Evolutionary conservation across 2,113 vertebrate genomes (phyloP).

Genomic region (Cottus gobio): DNA sequence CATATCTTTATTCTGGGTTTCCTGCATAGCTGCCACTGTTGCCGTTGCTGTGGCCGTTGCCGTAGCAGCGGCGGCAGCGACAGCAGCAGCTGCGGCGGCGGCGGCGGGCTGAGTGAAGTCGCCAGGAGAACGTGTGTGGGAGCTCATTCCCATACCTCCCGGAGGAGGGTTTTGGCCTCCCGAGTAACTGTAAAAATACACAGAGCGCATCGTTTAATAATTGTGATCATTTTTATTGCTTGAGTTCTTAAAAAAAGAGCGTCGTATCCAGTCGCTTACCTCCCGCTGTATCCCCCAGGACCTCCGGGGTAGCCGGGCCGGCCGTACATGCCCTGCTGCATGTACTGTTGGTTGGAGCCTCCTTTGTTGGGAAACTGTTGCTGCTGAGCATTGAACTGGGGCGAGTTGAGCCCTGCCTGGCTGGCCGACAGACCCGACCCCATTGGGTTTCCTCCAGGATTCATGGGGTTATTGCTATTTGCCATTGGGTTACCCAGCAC

Average conservation of each 20-base stretch:
- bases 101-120: slow-evolving; percentile 98
- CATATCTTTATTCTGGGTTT: slow-evolving; percentile 99
- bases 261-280: slow-evolving; percentile 78
- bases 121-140: slow-evolving; percentile 90
- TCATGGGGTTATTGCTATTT: slow-evolving; percentile 98
- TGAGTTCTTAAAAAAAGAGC: not conserved
- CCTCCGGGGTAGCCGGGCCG: slow-evolving; percentile 94
- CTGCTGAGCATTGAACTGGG: slow-evolving; percentile 95
- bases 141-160: slow-evolving; percentile 94
- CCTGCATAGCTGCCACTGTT: slow-evolving; percentile 97
- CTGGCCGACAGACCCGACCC: slow-evolving; percentile 94
- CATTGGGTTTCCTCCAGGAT: slow-evolving; percentile 95
- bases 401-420: slow-evolving; percentile 93
- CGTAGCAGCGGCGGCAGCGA: slow-evolving; percentile 93
- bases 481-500: slow-evolving; percentile 98
- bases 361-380: slow-evolving; percentile 97
- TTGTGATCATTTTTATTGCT: not conserved
- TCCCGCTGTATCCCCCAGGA: slow-evolving; percentile 91
- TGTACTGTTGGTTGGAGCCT: slow-evolving; percentile 92
- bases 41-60: slow-evolving; percentile 96
- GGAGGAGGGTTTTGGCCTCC: slow-evolving; percentile 91
- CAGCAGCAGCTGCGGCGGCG: slow-evolving; percentile 92
- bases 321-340: slow-evolving; percentile 97
- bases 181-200: slow-evolving; percentile 87
- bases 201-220: slow-evolving; percentile 22